Base-by-base conservation (phyloP, 2,888 invertebrate species). In the Graphium colonna region DNA sequence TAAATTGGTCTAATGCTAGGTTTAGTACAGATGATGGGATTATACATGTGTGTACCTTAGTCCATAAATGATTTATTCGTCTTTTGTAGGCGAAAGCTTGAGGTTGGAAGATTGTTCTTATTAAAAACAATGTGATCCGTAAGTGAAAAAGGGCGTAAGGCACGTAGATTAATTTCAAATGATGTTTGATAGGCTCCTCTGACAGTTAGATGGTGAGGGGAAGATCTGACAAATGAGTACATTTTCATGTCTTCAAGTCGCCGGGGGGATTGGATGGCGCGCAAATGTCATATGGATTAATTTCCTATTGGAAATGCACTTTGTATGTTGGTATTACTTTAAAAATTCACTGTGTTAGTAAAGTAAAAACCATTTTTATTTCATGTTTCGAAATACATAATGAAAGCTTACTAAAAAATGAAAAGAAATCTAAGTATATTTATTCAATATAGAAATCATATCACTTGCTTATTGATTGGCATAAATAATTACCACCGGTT, bases 111-210 rank as follows among this genome's bases (percentile, higher is more conserved):
- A n/a, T n/a, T n/a, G n/a, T n/a, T n/a, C n/a, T n/a, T n/a, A n/a
- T n/a, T n/a, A n/a, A n/a, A 13, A 38, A 44, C 26, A 44, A 36
- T 26, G 12, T 8, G 15, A 39, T 2, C 12, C 12, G 41, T 33
- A 46, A 26, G 16, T 33, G 18, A 33, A 47, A 42, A 52, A 47
- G 33, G 47, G 26, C 52, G 33, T 28, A 66, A 71, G 68, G 68
- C 72, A 66, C 68, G 67, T 67, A 79, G 82, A 86, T 85, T 84
- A 84, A 86, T 86, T 82, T 82, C 77, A 64, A 79, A 76, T 83
- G 84, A 84, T 79, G 85, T 85, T 84, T 83, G 84, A 86, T 86
- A 85, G 75, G 80, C 79, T 49, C 76, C 66, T 80, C 79, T 78
- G 80, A 78, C 73, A 69, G 72, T 64, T 65, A 61, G 68, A 68